Base-by-base conservation (phyloP, 2,888 invertebrate genomes). In the Caenorhabditis doughertyi region DNA sequence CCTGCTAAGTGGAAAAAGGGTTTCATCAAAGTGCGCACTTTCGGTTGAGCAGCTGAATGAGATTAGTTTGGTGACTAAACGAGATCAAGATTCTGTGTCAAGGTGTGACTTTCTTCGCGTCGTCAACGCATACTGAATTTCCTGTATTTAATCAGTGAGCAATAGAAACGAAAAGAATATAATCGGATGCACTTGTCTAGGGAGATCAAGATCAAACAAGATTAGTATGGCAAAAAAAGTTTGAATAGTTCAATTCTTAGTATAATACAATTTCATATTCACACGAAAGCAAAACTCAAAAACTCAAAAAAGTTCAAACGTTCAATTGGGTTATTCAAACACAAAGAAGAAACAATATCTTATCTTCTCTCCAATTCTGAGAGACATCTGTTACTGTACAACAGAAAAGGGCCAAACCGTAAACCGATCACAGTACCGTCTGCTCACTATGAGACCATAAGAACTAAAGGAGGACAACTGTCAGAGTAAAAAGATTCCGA, bases 71-170 rank as follows among this genome's bases (percentile, higher is more conserved):
- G 35, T 68, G 60, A 56, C 76, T 68, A 77, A 77, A 58, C 44
- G 58, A 77, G 49, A 77, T 58, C 60, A 51, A 47, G 68, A 68
- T 18, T 7, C 29, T 77, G 77, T 68, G 62, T 42, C 29, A 60
- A 77, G 77, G 77, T 77, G 77, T 47, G 58, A 62, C 42, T 42
- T 68, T 68, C 62, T 58, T n/a, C n/a, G n/a, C n/a, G 68, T 76
- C 65, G 25, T 21, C 56, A 32, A 7, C 25, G 56, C 51, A 55
- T 68, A 49, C 27, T 35, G 44, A 47, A 5, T 58, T 76, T 21
- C 25, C 23, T 11, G 18, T 35, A 23, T 29, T 29, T 25, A 29
- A n/a, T 58, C 44, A 47, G 9, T 9, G 39, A 39, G 13, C 32
- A 71, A 39, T 8, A 2, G 39, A 5, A 39, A 39, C n/a, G n/a